Evolutionary conservation across 2,797 vertebrate genomes (phyloP).

Genomic region (Halcyon chelicuti): DNA sequence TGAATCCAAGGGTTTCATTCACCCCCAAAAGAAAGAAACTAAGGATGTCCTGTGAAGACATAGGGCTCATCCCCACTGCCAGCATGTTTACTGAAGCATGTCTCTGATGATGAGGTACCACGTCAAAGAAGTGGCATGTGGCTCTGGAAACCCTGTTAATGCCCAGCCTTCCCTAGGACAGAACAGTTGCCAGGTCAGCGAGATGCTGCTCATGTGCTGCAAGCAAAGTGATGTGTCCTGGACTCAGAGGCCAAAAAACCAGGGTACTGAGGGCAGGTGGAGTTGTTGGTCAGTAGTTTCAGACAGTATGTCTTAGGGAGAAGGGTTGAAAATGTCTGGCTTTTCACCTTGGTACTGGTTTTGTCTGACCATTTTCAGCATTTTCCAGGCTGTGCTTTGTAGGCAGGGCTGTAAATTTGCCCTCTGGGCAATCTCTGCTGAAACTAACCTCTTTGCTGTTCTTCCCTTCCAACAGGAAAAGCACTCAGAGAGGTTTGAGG

Average conservation of each 20-base stretch:
- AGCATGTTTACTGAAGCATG: not conserved
- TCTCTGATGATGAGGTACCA: not conserved
- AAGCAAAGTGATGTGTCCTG: not conserved
- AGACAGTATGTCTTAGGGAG: not conserved
- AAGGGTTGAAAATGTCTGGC: not conserved
- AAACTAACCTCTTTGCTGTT: not conserved
- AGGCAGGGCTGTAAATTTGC: not conserved
- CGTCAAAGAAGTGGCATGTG: not conserved
- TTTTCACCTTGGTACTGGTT: not conserved
- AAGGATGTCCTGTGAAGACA: not conserved
- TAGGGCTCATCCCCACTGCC: not conserved
- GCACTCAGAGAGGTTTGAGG: fast-evolving
- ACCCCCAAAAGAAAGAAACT: not conserved
- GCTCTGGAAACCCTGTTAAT: not conserved
- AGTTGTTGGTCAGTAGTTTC: not conserved
- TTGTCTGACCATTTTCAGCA: not conserved
- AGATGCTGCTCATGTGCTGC: not conserved
- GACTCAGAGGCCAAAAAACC: not conserved
- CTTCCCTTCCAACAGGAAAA: not conserved
- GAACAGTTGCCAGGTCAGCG: not conserved
- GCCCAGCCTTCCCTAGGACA: not conserved
- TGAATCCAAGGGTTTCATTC: not conserved
- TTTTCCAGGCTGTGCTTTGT: not conserved
- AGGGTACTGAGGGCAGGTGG: fast-evolving
- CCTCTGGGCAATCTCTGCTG: not conserved